Conservation (phyloP, 2,797 vertebrate genomes). For the Paedocypris micromegethes region DNA sequence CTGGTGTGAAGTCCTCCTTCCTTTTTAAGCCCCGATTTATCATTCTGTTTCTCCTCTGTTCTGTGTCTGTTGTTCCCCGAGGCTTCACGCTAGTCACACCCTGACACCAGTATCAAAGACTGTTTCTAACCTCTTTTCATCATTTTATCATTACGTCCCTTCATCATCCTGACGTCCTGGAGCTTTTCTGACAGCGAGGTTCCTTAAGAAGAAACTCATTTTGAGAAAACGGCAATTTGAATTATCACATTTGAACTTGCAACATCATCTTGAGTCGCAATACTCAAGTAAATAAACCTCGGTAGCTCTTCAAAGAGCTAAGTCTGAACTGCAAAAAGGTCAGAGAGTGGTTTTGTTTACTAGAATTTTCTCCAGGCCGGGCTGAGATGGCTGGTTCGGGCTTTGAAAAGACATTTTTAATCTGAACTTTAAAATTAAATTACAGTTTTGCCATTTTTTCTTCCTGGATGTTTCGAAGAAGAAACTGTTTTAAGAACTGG, state of each 20-base stretch:
- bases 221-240: not conserved
- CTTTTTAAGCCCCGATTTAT: slow-evolving; percentile 40
- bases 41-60: slow-evolving; percentile 46
- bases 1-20: slow-evolving; percentile 23
- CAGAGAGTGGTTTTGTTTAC: slow-evolving; percentile 34
- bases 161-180: not conserved
- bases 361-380: slow-evolving; percentile 12
- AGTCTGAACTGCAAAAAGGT: slow-evolving; percentile 28
- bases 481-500: too few species aligned
- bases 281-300: too few species aligned
- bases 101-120: slow-evolving; percentile 66
- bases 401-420: too few species aligned
- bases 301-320: slow-evolving; percentile 27
- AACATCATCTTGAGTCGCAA: slow-evolving; percentile 3
- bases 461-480: too few species aligned
- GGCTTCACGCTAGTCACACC: slow-evolving; percentile 61
- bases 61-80: slow-evolving; percentile 43
- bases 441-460: too few species aligned
- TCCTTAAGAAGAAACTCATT: slow-evolving; percentile 13
- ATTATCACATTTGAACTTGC: slow-evolving; percentile 2
- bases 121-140: slow-evolving; percentile 40
- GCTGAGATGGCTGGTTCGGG: not conserved
- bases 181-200: slow-evolving; percentile 6
- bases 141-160: slow-evolving; percentile 31
- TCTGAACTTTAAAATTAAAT: too few species aligned